Percentiles rank a stretch among this genome's conserved stretches.
phyloP scores from a whole-genome alignment of 2,113 vertebrate species.

The Dipodomys merriami region DNA sequence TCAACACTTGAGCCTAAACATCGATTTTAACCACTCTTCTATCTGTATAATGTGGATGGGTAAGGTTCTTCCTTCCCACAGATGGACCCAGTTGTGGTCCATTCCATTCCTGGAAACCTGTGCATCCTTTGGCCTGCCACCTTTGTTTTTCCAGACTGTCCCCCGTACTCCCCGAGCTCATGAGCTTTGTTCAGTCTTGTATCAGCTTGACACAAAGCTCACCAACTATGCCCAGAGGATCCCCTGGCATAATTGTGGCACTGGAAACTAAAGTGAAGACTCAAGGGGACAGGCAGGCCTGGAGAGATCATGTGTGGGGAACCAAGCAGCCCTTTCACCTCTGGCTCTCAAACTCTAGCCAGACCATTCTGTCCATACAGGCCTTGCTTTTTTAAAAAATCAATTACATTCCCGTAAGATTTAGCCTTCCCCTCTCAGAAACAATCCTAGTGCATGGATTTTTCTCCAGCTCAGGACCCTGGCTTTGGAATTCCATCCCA shows the following conservation, averaged over 20 bases:
- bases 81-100: background rate
- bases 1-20: background rate
- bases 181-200: background rate
- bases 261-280: background rate
- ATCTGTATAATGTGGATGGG: background rate
- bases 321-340: background rate
- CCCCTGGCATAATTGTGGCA: background rate
- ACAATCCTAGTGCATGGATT: background rate
- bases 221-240: background rate
- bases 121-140: background rate
- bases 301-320: accelerated
- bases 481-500: background rate
- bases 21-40: background rate
- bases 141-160: background rate
- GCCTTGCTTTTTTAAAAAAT: background rate
- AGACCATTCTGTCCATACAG: background rate
- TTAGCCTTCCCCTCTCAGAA: slow-evolving; percentile 1
- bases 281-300: accelerated
- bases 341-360: background rate
- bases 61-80: background rate
- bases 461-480: background rate
- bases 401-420: background rate
- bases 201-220: background rate
- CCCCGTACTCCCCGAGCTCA: background rate
- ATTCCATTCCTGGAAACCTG: accelerated